These are phyloP conservation scores for Eremobia ochroleuca DNA, from an alignment of 2,888 invertebrate genomes.

Conservation along the genomic window DNA sequence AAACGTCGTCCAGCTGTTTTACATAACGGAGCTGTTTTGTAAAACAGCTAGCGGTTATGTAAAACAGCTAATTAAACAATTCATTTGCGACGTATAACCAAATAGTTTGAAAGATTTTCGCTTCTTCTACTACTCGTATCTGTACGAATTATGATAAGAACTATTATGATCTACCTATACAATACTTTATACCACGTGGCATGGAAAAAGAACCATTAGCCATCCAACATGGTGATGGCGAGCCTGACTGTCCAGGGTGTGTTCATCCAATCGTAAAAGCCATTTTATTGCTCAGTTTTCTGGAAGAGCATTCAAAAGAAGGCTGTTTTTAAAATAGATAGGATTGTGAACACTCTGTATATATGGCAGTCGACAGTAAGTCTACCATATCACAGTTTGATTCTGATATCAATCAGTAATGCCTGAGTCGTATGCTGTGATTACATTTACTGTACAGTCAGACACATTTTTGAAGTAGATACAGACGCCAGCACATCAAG, in stretches of 20 bases:
- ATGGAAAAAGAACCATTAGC: background rate
- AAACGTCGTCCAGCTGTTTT: too few species aligned
- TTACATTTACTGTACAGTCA: slow-evolving; percentile 24
- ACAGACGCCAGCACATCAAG: too few species aligned
- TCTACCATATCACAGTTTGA: slow-evolving; percentile 43
- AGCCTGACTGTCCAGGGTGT: background rate
- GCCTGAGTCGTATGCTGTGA: slow-evolving; percentile 40
- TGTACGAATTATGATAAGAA: too few species aligned
- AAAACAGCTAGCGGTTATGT: too few species aligned
- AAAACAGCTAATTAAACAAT: too few species aligned
- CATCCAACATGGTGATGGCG: background rate
- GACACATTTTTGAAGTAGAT: too few species aligned
- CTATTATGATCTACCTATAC: too few species aligned
- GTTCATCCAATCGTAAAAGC: background rate
- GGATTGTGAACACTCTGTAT: slow-evolving; percentile 1
- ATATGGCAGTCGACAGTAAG: slow-evolving; percentile 11
- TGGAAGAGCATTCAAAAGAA: background rate
- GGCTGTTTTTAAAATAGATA: background rate
- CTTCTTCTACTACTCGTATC: too few species aligned
- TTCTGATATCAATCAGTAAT: slow-evolving; percentile 34
- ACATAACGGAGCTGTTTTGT: too few species aligned
- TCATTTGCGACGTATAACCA: too few species aligned
- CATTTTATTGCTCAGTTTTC: background rate
- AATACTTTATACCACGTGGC: too few species aligned
- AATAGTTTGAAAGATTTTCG: too few species aligned